Base-by-base conservation (phyloP, 2,797 vertebrate species). In the Melopsittacus undulatus region DNA sequence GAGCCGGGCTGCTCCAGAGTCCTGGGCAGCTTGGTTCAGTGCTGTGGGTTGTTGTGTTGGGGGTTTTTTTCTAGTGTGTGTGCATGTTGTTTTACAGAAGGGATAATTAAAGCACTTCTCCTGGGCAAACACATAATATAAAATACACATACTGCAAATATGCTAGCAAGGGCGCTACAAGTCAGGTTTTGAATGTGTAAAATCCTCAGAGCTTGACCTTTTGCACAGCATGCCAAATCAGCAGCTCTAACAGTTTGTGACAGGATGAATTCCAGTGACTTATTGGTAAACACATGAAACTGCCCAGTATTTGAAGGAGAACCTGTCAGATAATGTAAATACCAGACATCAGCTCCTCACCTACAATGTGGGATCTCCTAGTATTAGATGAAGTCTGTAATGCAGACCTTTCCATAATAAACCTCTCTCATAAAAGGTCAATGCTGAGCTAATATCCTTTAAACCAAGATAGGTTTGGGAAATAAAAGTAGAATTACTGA, bases 121-220 rank as follows among this genome's bases (percentile, higher is more conserved):
- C 34, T 51, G 86, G 46, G 74, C 81, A 87, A 96, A 86, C 82
- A 83, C 13, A 1, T 79, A 51, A 81, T 88, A 67, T 63, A 74
- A 91, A 95, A 92, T 92, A 76, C 48, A 66, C 32, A 15, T 36
- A 95, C 83, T 84, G 67, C 78, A 92, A 97, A 61, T 69, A 45
- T 0, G 10, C 67, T 85, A 75, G 42, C 79, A 90, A 38, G 42
- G 42, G 36, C 22, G 21, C 63, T 63, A 43, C 54, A 59, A 72
- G 42, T 70, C 30, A 43, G 52, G 36, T 89, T 96, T 94, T 88
- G 62, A 85, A 93, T 23, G 34, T 52, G n/a, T 85, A 72, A 87
- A 90, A 59, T 76, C 73, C 32, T 96, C 69, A 88, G 86, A 81
- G 86, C 68, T 52, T 94, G 95, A 94, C 90, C 95, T 94, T 84